Evolutionary conservation across 2,888 invertebrate genomes (phyloP), one percentile per base, ranked within the genome.

Genomic region (Plagiodera versicolora): DNA sequence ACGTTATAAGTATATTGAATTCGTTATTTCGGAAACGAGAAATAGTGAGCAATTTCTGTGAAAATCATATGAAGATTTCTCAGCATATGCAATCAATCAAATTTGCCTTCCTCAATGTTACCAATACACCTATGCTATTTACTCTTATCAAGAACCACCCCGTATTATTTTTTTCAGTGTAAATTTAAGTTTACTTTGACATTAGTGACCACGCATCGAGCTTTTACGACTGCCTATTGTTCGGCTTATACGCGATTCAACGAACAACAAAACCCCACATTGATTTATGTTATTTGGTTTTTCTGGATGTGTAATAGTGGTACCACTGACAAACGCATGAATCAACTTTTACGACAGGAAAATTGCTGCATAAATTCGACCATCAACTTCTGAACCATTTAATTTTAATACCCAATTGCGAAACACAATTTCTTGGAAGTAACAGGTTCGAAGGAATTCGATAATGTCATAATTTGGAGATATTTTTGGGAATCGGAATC

Each of bases 211-310:
- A 39, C 11, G 11, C 14, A 39, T 6, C 39, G 14, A 39, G 39
- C 39, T 39, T 39, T 39, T 39, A 39, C 39, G 39, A 39, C 14
- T 14, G 11, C 39, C 39, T 39, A 39, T 39, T 39, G 39, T 39
- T 39, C 14, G 14, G 14, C 14, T 11, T 39, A 3, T 14, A 6
- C 39, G n/a, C 30, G 32, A 45, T 52, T 58, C 45, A 58, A 58
- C 32, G 58, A 46, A 28, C 28, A 58, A 51, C 58, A 47, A 52
- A 52, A 52, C 58, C 52, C 24, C 20, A 50, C 20, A 28, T 54
- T 59, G 58, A 54, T 54, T 59, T 53, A 59, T 59, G 35, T 39
- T n/a, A 14, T 59, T 54, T 32, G 28, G 48, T 54, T 54, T 59
- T 53, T 59, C 47, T 47, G 44, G 54, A 59, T 59, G 49, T 49